Evolutionary conservation across 2,888 invertebrate species (phyloP), one percentile per base, ranked within the genome.

Genomic region (Eubasilissa splendida): DNA sequence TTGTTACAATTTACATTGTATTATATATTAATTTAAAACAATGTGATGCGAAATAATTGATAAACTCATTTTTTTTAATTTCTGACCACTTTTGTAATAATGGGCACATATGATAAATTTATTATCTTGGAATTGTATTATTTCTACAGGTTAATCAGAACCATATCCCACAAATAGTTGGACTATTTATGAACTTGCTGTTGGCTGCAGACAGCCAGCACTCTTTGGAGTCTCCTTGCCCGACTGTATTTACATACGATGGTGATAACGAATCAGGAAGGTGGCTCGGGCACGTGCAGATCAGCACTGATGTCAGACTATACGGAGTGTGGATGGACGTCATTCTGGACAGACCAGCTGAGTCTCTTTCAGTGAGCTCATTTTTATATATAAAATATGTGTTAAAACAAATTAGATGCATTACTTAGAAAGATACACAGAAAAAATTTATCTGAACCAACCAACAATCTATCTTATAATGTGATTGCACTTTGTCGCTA

Each of bases 241-340:
- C 93, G 14, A 89, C 90, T 81, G 89, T 92, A 58, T 93, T 93
- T 86, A 87, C 87, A 75, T 93, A 93, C 86, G 91, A 92, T 81
- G 88, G 89, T 0, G 88, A 89, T 0, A 89, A 89, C 0, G 92
- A 92, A 84, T 87, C 89, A 0, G 92, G 92, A 54, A 86, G 91
- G 53, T 93, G 93, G 93, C 93, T 92, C 85, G 93, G 93, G 0
- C 90, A 90, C 2, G 88, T 93, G n/a, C 90, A 90, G 82, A 85
- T 93, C 1, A 89, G 90, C 22, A 91, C 92, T 0, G 89, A 90
- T 74, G 92, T 91, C 85, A 91, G 90, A 0, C 87, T 93, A 2
- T 90, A 91, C 77, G 93, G 93, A 0, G 86, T 93, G 4, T 92
- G 92, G 90, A 86, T 93, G 10, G 91, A 91, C 77, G 87, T 93